Percentiles rank a stretch among this genome's conserved stretches.
phyloP scores from a whole-genome alignment of 2,113 vertebrate genomes.

The Dasyprocta punctata region DNA sequence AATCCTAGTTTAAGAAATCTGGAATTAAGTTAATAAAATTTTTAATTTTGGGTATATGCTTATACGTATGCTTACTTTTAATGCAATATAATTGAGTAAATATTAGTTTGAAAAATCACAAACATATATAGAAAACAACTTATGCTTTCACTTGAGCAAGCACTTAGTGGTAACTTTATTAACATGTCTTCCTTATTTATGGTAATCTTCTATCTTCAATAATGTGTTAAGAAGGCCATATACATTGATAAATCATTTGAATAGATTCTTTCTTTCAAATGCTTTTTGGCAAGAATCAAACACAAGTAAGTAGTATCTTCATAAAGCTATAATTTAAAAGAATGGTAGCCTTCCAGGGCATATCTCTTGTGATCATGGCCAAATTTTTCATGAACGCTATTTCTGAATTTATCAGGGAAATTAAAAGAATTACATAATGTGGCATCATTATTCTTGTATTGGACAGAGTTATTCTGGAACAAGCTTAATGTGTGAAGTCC shows the following conservation, averaged over 20 bases:
- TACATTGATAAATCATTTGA: neutral
- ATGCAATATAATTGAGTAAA: neutral
- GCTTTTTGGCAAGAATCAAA: slow-evolving; percentile 13
- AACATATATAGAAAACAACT: neutral
- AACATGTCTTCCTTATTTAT: neutral
- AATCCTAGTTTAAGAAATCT: neutral
- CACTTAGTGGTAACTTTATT: neutral
- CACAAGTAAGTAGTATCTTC: neutral
- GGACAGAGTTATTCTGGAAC: neutral
- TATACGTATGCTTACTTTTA: neutral
- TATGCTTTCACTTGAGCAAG: neutral
- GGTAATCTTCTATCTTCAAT: neutral
- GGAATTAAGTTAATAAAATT: slow-evolving; percentile 18
- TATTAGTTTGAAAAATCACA: neutral
- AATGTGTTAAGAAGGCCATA: neutral
- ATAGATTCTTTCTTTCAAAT: neutral
- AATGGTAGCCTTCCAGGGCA: neutral
- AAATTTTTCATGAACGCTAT: neutral
- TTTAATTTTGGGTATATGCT: slow-evolving; percentile 24
- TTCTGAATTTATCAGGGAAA: slow-evolving; percentile 29
- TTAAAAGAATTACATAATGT: slow-evolving; percentile 13
- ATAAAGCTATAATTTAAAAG: slow-evolving; percentile 44
- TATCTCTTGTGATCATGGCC: neutral
- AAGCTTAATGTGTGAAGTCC: slow-evolving; percentile 20
- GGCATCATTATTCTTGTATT: neutral